phyloP scores from a whole-genome alignment of 35 echinoderm and acorn worm species.

The Hemicentrotus pulcherrimus region DNA sequence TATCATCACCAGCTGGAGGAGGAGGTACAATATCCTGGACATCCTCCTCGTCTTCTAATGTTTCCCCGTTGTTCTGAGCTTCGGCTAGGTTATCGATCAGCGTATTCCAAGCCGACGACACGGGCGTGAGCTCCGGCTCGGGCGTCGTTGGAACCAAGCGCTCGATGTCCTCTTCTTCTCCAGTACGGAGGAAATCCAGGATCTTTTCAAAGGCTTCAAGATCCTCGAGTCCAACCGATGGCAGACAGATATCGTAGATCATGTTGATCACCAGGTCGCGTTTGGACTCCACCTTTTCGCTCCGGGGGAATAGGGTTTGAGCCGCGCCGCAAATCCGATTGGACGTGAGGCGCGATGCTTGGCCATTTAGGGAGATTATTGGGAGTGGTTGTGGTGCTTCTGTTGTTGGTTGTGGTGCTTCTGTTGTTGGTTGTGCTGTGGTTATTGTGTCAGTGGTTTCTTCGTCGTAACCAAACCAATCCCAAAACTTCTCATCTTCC shows the following conservation, averaged over 20 bases:
- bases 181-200: background rate
- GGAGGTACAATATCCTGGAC: background rate
- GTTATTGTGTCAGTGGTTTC: background rate
- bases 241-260: background rate
- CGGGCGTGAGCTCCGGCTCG: background rate
- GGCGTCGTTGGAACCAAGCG: background rate
- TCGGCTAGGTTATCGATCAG: background rate
- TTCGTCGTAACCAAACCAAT: background rate
- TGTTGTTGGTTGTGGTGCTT: background rate
- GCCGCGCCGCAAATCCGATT: background rate
- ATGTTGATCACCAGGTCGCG: slow-evolving; percentile 27
- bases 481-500: background rate
- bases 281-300: background rate
- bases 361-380: background rate
- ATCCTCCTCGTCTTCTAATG: background rate
- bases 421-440: background rate
- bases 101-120: background rate
- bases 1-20: background rate
- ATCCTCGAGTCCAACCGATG: background rate
- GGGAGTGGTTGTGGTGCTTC: background rate
- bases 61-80: background rate
- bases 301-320: background rate
- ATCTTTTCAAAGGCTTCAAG: background rate
- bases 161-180: background rate
- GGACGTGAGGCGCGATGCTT: background rate